These are phyloP conservation scores for Maniola jurtina DNA, from an alignment of 1,140 invertebrate genomes.

Conservation along the genomic window DNA sequence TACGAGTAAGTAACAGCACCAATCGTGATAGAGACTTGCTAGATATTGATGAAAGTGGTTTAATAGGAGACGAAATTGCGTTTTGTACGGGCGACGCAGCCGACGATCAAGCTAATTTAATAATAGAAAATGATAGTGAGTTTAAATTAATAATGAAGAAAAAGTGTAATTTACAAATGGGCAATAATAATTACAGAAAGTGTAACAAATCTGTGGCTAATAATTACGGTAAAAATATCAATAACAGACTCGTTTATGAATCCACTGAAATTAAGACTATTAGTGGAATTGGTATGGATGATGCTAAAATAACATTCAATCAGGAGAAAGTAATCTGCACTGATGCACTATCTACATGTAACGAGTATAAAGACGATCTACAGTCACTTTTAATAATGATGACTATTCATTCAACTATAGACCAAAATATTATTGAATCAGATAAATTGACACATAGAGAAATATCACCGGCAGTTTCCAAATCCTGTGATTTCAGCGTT, in stretches of 20 bases:
- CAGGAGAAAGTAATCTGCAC: not conserved
- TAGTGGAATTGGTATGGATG: not conserved
- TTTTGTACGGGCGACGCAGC: slow-evolving; percentile 20
- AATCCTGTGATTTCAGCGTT: not conserved
- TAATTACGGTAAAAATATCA: not conserved
- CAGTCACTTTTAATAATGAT: slow-evolving; percentile 61
- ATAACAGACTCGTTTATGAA: not conserved
- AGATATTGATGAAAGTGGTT: slow-evolving; percentile 9
- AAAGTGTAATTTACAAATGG: slow-evolving; percentile 10
- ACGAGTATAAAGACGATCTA: slow-evolving; percentile 44
- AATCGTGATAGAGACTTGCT: not conserved
- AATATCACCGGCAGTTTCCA: not conserved
- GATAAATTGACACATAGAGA: slow-evolving; percentile 14
- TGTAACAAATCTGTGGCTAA: not conserved
- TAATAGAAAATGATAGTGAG: slow-evolving; percentile 43
- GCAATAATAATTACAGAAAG: not conserved
- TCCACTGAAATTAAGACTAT: slow-evolving; percentile 5
- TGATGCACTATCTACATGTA: not conserved
- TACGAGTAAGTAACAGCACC: slow-evolving; percentile 5
- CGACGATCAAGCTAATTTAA: slow-evolving; percentile 38
- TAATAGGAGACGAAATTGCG: slow-evolving; percentile 25
- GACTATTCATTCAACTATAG: slow-evolving; percentile 45
- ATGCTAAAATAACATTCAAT: not conserved
- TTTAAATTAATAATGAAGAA: slow-evolving; percentile 43
- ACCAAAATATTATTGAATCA: slow-evolving; percentile 29